These are phyloP conservation scores for Molanna angustata DNA, from an alignment of 2,888 invertebrate species.

Conservation along the genomic window DNA sequence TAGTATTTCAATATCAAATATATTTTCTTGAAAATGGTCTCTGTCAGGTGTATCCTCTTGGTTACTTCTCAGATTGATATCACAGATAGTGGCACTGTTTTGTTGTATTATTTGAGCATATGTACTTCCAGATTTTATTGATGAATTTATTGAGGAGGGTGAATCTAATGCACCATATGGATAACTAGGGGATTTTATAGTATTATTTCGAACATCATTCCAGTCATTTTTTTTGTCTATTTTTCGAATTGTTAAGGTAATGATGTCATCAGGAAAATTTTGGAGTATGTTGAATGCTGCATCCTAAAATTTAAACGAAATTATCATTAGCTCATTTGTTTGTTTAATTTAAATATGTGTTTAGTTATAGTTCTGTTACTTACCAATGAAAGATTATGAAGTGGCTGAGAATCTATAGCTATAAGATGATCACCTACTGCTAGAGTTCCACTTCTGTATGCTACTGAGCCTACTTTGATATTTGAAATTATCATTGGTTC, in stretches of 20 bases:
- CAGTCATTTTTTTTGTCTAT: slow-evolving; percentile 50
- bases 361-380: slow-evolving; percentile 17
- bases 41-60: slow-evolving; percentile 13
- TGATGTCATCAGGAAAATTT: slow-evolving; percentile 60
- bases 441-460: slow-evolving; percentile 85
- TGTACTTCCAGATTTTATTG: slow-evolving; percentile 25
- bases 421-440: slow-evolving; percentile 83
- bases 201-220: slow-evolving; percentile 34
- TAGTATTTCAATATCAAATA: slow-evolving; percentile 53
- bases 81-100: slow-evolving; percentile 10
- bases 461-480: slow-evolving; percentile 85
- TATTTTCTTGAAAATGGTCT: slow-evolving; percentile 30
- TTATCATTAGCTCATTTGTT: neutral
- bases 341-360: neutral
- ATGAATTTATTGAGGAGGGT: slow-evolving; percentile 24
- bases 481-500: slow-evolving; percentile 85
- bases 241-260: slow-evolving; percentile 51
- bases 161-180: slow-evolving; percentile 15
- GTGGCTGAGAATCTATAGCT: slow-evolving; percentile 81
- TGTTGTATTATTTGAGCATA: slow-evolving; percentile 16
- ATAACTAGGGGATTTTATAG: slow-evolving; percentile 13
- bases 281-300: slow-evolving; percentile 63
- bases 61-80: slow-evolving; percentile 6
- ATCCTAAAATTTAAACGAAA: slow-evolving; percentile 40
- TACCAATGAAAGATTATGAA: slow-evolving; percentile 69